Evolutionary conservation across 2,888 invertebrate genomes (phyloP), one percentile per base, ranked within the genome.

Genomic region (Volucella inanis): DNA sequence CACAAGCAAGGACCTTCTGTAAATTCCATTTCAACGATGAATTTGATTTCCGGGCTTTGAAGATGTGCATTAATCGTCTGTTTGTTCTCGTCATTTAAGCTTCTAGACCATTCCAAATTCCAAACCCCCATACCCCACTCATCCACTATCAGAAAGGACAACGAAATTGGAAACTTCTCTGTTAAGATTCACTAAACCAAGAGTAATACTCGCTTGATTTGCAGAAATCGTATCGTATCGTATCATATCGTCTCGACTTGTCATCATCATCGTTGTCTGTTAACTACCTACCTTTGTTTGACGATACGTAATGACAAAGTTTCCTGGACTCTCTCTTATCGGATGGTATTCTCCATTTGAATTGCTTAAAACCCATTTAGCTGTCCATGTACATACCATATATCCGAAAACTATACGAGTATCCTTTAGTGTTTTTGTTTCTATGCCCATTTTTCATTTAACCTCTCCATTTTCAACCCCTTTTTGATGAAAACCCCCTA

Each of bases 161-260:
- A 31, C 49, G 41, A 65, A 75, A 75, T 61, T 75, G 72, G n/a
- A 72, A 62, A 54, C 52, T 52, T 41, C 47, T 39, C 45, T 31
- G 62, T 64, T 72, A 45, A 45, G 52, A 62, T 72, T 38, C 18
- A 74, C 54, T 74, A 74, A 74, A 54, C 64, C 74, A 55, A 54
- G 74, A 64, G 64, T 74, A 74, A 64, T 74, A 45, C 55, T 64
- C 64, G 64, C 54, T 74, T 74, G 64, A 74, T 74, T 74, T 64
- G 54, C 38, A 55, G 49, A 47, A 72, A 43, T 59, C 71, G 71
- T 72, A 52, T 72, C 71, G 38, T 31, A 57, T 14, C 6, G 52
- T 50, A 22, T 22, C 18, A 22, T 22, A 22, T 22, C 31, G 31
- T 31, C 31, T 6, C 31, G 6, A 31, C 31, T 31, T 31, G 31